Percentiles rank a stretch among this genome's conserved stretches.
Evolutionary conservation across 2,113 vertebrate species (phyloP).

Genomic region (Microtus oregoni): DNA sequence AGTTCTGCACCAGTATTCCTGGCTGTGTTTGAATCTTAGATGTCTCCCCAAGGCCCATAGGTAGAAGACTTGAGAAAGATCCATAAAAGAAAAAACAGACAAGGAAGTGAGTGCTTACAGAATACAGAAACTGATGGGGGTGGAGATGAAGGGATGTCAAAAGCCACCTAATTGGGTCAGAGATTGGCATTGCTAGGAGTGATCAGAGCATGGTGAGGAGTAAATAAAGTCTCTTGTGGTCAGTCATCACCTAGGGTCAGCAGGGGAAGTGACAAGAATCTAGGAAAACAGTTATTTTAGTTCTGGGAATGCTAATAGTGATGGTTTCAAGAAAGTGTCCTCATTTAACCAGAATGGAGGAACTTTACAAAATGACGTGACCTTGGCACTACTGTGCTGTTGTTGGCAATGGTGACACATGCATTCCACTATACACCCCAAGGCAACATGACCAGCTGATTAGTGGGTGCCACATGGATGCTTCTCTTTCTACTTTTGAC

Average conservation of each 20-base stretch:
- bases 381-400: too few species aligned
- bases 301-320: not conserved
- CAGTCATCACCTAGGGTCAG: not conserved
- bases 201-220: not conserved
- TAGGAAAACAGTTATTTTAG: not conserved
- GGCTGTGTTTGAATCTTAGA: not conserved
- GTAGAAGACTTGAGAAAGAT: not conserved
- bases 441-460: not conserved
- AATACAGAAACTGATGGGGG: too few species aligned
- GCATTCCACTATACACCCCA: not conserved
- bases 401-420: not conserved
- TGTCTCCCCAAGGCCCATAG: not conserved
- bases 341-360: not conserved
- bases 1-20: not conserved
- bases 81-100: not conserved
- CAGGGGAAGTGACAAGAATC: not conserved
- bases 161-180: not conserved
- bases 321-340: not conserved
- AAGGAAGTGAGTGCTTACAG: not conserved
- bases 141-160: not conserved
- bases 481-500: conserved; percentile 7
- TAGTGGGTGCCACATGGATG: not conserved
- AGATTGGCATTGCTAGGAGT: not conserved
- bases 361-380: not conserved
- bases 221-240: not conserved